These are phyloP conservation scores for Crotalus tigris DNA, from an alignment of 2,113 vertebrate genomes.

Conservation along the genomic window DNA sequence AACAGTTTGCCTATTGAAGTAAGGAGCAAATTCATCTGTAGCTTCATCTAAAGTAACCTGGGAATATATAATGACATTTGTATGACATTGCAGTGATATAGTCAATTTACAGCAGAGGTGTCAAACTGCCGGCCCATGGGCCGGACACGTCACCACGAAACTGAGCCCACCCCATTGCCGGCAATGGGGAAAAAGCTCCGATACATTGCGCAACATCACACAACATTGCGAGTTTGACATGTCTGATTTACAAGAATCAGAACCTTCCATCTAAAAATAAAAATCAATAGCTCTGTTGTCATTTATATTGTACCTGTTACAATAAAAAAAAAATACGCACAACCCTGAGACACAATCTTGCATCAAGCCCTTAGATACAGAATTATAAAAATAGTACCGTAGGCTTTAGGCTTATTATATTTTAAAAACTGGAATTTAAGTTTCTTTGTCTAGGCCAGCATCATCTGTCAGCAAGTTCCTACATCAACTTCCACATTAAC, in stretches of 20 bases:
- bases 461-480: background rate
- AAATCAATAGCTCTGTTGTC: background rate
- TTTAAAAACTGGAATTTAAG: background rate
- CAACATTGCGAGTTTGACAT: too few species aligned
- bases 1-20: conserved; percentile 89
- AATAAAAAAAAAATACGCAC: background rate
- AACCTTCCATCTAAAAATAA: background rate
- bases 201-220: accelerated
- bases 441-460: background rate
- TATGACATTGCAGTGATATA: background rate
- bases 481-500: background rate
- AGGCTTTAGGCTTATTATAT: background rate
- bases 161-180: too few species aligned
- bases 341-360: background rate
- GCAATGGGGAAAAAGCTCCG: too few species aligned
- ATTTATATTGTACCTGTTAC: background rate
- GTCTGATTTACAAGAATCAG: background rate
- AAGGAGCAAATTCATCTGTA: conserved; percentile 96
- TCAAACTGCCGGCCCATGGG: too few species aligned
- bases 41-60: conserved; percentile 94
- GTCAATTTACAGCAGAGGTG: background rate
- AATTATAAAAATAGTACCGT: background rate
- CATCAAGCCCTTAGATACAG: background rate
- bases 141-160: too few species aligned
- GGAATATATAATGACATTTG: conserved; percentile 32